Conservation (phyloP, 2,797 vertebrate species). For the Phataginus tetradactyla region DNA sequence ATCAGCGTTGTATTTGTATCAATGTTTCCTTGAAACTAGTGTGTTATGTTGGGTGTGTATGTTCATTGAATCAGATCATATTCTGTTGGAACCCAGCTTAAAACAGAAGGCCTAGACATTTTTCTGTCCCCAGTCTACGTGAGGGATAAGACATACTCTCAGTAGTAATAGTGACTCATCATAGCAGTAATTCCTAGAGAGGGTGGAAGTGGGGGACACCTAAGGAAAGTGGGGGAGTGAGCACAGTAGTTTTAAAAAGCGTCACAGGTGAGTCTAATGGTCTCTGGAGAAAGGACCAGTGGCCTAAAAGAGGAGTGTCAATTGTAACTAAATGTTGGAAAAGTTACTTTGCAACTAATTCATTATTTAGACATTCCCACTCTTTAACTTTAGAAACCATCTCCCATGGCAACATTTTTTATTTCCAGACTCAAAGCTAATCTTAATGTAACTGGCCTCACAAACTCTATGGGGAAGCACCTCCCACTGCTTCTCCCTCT, state of each 20-base stretch:
- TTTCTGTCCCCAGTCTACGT: not conserved
- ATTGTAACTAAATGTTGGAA: not conserved
- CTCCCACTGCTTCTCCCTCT: not conserved
- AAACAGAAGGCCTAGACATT: not conserved
- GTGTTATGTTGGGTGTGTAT: not conserved
- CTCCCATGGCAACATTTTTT: not conserved
- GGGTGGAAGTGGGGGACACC: not conserved
- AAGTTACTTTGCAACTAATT: not conserved
- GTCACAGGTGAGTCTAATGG: not conserved
- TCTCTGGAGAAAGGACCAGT: not conserved
- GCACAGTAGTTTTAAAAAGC: not conserved
- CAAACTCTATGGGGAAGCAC: not conserved
- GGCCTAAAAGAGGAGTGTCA: not conserved
- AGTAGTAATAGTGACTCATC: not conserved
- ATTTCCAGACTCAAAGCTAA: not conserved
- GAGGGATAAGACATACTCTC: not conserved
- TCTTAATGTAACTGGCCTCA: not conserved
- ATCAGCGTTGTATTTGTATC: not conserved
- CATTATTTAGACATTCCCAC: not conserved
- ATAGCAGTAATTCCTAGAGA: not conserved
- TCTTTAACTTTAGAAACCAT: not conserved
- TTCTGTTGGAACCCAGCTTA: not conserved
- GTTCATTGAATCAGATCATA: not conserved
- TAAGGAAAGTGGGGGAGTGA: not conserved
- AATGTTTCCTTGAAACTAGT: not conserved